Base-by-base conservation (phyloP, 2,113 vertebrate genomes). In the Pomatorhinus ruficollis region DNA sequence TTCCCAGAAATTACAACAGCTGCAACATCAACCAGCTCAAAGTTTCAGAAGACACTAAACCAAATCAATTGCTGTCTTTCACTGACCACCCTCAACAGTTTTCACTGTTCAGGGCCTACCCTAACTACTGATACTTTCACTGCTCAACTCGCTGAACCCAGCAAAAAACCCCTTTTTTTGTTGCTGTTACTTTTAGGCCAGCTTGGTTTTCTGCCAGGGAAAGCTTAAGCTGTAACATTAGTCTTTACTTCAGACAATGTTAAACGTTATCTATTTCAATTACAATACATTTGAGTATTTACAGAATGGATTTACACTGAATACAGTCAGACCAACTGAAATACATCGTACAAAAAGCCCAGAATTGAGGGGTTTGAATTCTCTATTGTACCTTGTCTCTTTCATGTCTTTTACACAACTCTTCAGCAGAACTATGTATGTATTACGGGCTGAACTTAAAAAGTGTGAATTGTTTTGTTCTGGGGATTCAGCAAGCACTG, bases 21-120 rank as follows among this genome's bases (percentile, higher is more conserved):
- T 39, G 33, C 68, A 50, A 17, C 0, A 0, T 61, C 64, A 81
- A 21, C n/a, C 1, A 2, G 17, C 10, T 63, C 45, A 24, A 90
- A 80, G 15, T 53, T 90, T 57, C 45, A 80, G 35, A 68, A 88
- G 40, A 60, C 0, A 0, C 11, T 72, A 28, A 57, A 56, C 14
- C 27, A 3, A 66, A 27, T 50, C 49, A 61, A 61, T 5, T 33
- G 16, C 61, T 17, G 4, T 44, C 15, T 68, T 84, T 77, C 49
- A 17, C 39, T 11, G 18, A 50, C 33, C 21, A 70, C 47, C 33
- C 54, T 65, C 35, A 65, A 71, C 1, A 15, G 40, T 64, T 82
- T 68, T 63, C 42, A 44, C 11, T 63, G 11, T 47, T 54, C 47
- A 80, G 24, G 33, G 21, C 33, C 53, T 78, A 37, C 44, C 15